Evolutionary conservation across 2,888 invertebrate species (phyloP).

Genomic region (Erpobdella octoculata): DNA sequence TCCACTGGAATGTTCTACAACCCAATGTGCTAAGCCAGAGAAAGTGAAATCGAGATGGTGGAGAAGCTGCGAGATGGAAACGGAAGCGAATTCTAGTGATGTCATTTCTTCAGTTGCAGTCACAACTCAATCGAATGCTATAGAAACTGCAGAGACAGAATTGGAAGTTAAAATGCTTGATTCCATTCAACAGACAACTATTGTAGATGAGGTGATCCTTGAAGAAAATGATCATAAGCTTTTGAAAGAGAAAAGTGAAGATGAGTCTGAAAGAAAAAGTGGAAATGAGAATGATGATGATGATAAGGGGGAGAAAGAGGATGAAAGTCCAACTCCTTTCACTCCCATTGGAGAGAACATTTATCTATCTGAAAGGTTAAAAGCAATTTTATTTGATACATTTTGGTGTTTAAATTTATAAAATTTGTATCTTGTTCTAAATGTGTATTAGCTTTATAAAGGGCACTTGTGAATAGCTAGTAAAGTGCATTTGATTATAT

Average conservation of each 20-base stretch:
- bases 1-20: neutral
- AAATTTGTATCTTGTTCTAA: no score
- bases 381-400: no score
- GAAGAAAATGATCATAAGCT: no score
- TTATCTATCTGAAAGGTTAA: constrained; percentile 70
- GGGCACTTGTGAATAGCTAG: neutral
- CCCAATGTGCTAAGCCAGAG: constrained; percentile 27
- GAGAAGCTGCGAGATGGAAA: constrained; percentile 37
- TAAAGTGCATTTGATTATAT: no score
- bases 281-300: neutral
- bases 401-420: no score
- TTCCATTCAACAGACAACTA: no score
- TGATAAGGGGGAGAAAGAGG: constrained; percentile 14
- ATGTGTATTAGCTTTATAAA: neutral
- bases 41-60: constrained; percentile 39
- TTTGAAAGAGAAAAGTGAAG: neutral
- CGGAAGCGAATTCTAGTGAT: no score
- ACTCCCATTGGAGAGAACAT: constrained; percentile 75
- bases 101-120: no score
- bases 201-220: no score
- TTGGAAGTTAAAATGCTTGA: no score
- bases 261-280: neutral
- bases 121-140: no score
- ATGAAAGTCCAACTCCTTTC: constrained; percentile 37
- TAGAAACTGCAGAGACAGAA: no score